phyloP scores from a whole-genome alignment of 1,140 invertebrate genomes.

The Pogonus chalceus region DNA sequence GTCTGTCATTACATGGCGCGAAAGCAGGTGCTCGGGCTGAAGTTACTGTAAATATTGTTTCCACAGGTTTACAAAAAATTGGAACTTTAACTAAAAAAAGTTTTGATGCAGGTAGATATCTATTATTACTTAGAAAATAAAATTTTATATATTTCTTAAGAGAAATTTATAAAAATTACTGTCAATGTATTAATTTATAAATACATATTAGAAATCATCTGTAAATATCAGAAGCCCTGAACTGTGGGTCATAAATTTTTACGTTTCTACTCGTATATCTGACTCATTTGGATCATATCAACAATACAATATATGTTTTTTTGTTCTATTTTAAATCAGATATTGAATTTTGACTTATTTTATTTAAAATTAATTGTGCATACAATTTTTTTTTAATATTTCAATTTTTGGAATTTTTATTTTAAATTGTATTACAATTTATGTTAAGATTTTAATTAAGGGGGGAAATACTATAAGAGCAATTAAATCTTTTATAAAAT shows the following conservation, averaged over 20 bases:
- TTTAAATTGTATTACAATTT: too few species aligned
- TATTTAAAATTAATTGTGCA: too few species aligned
- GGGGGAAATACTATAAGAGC: too few species aligned
- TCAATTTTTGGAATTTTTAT: too few species aligned
- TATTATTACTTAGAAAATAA: background rate
- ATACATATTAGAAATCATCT: background rate
- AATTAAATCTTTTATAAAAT: too few species aligned
- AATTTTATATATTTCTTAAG: background rate
- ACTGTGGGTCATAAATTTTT: background rate
- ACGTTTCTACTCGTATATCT: background rate
- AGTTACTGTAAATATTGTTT: background rate
- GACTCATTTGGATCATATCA: too few species aligned
- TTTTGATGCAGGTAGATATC: background rate
- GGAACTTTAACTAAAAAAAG: background rate
- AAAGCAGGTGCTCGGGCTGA: background rate
- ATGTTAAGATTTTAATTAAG: too few species aligned
- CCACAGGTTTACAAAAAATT: background rate
- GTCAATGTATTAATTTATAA: background rate
- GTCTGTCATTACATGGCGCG: background rate
- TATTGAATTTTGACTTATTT: too few species aligned
- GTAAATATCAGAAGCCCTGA: too few species aligned
- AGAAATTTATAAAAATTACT: background rate
- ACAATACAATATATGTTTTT: too few species aligned
- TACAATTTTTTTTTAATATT: too few species aligned
- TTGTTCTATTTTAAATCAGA: too few species aligned